Conservation (phyloP, 1,140 invertebrate species). For the Leptoteleia sp. region DNA sequence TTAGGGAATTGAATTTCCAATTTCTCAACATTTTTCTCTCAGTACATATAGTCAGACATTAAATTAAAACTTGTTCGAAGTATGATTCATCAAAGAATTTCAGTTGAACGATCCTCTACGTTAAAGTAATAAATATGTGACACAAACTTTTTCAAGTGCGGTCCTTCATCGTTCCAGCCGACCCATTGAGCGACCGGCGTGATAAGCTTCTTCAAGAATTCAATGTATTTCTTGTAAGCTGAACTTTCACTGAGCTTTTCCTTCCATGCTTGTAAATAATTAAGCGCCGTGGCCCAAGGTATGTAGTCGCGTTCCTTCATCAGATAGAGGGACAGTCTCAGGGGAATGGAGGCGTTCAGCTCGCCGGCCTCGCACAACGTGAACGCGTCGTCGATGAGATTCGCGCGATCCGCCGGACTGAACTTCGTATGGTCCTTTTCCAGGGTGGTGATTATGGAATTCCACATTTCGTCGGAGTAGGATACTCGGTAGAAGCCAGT, state of each 20-base stretch:
- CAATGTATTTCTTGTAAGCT: constrained; percentile 84
- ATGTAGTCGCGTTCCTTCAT: constrained; percentile 87
- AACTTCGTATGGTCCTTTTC: constrained; percentile 86
- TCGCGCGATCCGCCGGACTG: constrained; percentile 87
- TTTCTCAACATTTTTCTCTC: too few relatives aligned
- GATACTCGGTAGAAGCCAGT: constrained; percentile 93
- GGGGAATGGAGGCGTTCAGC: constrained; percentile 85
- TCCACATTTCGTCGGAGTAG: constrained; percentile 91
- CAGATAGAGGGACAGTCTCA: constrained; percentile 87
- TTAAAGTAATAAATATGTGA: too few relatives aligned
- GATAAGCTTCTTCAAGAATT: constrained; percentile 84
- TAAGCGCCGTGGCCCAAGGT: constrained; percentile 87
- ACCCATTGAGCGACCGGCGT: constrained; percentile 84
- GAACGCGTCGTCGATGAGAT: constrained; percentile 89
- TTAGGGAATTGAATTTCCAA: too few relatives aligned
- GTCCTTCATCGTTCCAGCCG: constrained; percentile 86
- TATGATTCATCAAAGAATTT: too few relatives aligned
- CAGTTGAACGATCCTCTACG: too few relatives aligned
- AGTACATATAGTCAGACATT: too few relatives aligned
- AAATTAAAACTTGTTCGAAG: too few relatives aligned
- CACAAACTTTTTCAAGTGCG: constrained; percentile 86
- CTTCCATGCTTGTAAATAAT: constrained; percentile 86
- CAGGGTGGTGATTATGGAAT: constrained; percentile 86
- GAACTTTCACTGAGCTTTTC: constrained; percentile 85
- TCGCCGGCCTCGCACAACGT: constrained; percentile 88